phyloP scores from a whole-genome alignment of 2,888 invertebrate genomes.

The Neoaliturus tenellus region DNA sequence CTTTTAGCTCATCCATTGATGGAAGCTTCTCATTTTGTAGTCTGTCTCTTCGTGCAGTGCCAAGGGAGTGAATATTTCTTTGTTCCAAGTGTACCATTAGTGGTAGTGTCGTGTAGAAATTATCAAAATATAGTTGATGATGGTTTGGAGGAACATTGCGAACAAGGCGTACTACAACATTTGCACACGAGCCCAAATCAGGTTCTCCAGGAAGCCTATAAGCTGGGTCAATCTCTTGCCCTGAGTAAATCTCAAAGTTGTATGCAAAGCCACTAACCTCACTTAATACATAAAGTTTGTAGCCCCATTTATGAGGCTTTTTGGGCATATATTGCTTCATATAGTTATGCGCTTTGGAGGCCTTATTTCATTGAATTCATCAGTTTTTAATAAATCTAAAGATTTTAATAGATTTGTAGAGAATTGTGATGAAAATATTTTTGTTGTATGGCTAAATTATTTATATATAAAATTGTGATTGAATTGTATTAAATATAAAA shows the following conservation, averaged over 20 bases:
- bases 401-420: no score
- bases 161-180: constrained; percentile 69
- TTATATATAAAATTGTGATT: no score
- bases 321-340: constrained; percentile 56
- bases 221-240: constrained; percentile 57
- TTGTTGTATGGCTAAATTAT: no score
- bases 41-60: constrained; percentile 68
- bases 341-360: constrained; percentile 64
- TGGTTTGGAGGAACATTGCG: constrained; percentile 68
- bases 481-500: no score
- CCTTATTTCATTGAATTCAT: no score
- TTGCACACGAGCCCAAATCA: constrained; percentile 69
- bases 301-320: constrained; percentile 66
- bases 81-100: constrained; percentile 66
- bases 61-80: constrained; percentile 67
- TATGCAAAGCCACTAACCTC: constrained; percentile 68
- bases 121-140: constrained; percentile 69
- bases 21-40: constrained; percentile 69
- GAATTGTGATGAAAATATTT: no score
- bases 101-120: constrained; percentile 68
- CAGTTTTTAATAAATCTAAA: no score
- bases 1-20: constrained; percentile 67
- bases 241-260: constrained; percentile 67
- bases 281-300: constrained; percentile 68
- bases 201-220: constrained; percentile 61